Base-by-base conservation (phyloP, 2,888 invertebrate genomes). In the Vannuccia rotundouncinata region DNA sequence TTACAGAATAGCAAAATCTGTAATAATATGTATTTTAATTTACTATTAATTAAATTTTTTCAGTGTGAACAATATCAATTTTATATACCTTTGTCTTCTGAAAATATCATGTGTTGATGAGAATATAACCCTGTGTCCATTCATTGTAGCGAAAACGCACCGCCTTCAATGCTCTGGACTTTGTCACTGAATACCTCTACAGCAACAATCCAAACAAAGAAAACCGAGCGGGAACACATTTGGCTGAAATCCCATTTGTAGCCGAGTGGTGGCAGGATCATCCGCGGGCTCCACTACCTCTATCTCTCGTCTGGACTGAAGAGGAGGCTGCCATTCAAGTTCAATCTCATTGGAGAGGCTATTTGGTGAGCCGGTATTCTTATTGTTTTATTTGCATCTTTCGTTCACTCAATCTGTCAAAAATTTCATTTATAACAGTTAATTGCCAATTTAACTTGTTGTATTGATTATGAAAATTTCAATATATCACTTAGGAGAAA, bases 131-230 rank as follows among this genome's bases (percentile, higher is more conserved):
- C 45, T 17, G 5, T 45, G 17, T 45, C 17, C 5, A 45, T 45
- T 17, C 45, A 10, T 10, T 84, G 73, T 85, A 87, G 87, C 85
- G 88, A 82, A 87, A 86, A 83, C 84, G 86, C 83, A 87, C 88
- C 77, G 87, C 86, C 80, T 88, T 88, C 83, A 86, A 87, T 84
- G 87, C 87, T 0, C 82, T 85, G 74, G 88, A 88, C 81, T 88
- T 85, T 81, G 82, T 88, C 22, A 86, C 88, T 79, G 85, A 85
- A 82, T 85, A 85, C 83, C 82, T 88, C 75, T 88, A 87, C 82
- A 85, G 83, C 22, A 80, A 79, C 13, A 80, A 80, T 30, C 80
- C 81, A 10, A 10, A n/a, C n/a, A 22, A 82, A 22, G 31, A 25
- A 1, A 31, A 31, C 31, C 22, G 82, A 0, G 22, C 29, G 17